Evolutionary conservation across 2,113 vertebrate genomes (phyloP), one percentile per base, ranked within the genome.

Genomic region (Anhinga anhinga): DNA sequence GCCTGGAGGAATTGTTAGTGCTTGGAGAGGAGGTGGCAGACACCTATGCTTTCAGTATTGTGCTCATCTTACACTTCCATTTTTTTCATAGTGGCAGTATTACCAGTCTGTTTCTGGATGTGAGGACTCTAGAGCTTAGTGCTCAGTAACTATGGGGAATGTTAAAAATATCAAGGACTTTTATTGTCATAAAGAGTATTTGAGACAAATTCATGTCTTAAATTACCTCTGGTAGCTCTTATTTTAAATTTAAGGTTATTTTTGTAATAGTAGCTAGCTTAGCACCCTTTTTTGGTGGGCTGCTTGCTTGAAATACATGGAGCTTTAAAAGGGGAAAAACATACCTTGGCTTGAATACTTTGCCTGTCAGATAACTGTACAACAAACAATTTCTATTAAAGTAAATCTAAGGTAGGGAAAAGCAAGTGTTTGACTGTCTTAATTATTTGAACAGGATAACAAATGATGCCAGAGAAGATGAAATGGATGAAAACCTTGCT

Each of bases 401-500:
- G 19, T 59, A 65, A 74, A n/a, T 67, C 36, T 44, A n/a, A 5
- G 8, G 32, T 63, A 55, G 7, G 23, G 38, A 66, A 76, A 85
- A 78, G 15, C 27, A 63, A 77, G 26, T 49, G 79, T 7, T 23
- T 80, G 34, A 29, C 36, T 74, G n/a, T 82, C 50, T 42, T 89
- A 53, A 55, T 81, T 49, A 47, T 76, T 96, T 82, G 63, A 82
- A 36, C 96, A 99, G 99, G 95, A 93, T 99, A 97, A 99, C 99
- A 52, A 98, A 99, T 82, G 99, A 99, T 88, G 99, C 99, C 23
- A 99, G 99, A 65, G 99, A 99, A 97, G 99, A 99, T 81, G 99
- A 99, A 97, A 99, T 99, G 99, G 99, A 99, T 95, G 99, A 99
- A 34, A 99, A 99, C 95, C 98, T 99, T 91, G 95, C 97, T 3